A percentile compares a stretch with the other conserved stretches of the same genome.
These are phyloP conservation scores for Catonia carolina DNA, from an alignment of 2,888 invertebrate genomes.

Conservation along the genomic window DNA sequence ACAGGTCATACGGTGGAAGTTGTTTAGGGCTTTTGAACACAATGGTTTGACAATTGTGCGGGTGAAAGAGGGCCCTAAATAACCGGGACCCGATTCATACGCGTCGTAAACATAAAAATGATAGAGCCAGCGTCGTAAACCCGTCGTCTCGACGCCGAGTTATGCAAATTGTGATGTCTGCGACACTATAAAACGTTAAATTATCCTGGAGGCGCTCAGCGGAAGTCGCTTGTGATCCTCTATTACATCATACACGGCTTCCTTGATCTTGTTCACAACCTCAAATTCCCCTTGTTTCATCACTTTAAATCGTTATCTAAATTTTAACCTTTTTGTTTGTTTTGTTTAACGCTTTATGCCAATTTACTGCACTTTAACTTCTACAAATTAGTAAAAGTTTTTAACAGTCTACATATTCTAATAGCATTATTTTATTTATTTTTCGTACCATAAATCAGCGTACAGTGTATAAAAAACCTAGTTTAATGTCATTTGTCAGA, in stretches of 20 bases:
- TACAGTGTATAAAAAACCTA: no score
- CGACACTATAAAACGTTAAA: slow-evolving; percentile 28
- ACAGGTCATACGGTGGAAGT: no score
- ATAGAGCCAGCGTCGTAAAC: slow-evolving; percentile 19
- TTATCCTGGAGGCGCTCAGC: slow-evolving; percentile 24
- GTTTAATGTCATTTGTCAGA: no score
- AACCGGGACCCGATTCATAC: slow-evolving; percentile 11
- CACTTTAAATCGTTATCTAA: no score
- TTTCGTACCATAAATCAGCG: no score
- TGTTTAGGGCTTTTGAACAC: neutral
- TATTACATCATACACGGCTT: slow-evolving; percentile 23
- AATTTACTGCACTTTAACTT: no score
- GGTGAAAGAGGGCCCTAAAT: slow-evolving; percentile 16
- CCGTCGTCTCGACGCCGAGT: slow-evolving; percentile 19
- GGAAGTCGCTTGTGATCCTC: slow-evolving; percentile 28
- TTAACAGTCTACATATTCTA: no score
- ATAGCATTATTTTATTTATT: no score
- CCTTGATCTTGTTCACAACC: slow-evolving; percentile 15
- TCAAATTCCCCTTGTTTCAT: no score
- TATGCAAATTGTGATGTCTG: slow-evolving; percentile 25
- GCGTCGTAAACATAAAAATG: slow-evolving; percentile 21
- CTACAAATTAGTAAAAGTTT: no score
- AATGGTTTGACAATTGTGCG: slow-evolving; percentile 9
- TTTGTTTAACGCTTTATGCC: no score
- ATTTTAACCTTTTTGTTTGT: no score